These are phyloP conservation scores for Ahaetulla prasina DNA, from an alignment of 2,113 vertebrate species.

Conservation along the genomic window DNA sequence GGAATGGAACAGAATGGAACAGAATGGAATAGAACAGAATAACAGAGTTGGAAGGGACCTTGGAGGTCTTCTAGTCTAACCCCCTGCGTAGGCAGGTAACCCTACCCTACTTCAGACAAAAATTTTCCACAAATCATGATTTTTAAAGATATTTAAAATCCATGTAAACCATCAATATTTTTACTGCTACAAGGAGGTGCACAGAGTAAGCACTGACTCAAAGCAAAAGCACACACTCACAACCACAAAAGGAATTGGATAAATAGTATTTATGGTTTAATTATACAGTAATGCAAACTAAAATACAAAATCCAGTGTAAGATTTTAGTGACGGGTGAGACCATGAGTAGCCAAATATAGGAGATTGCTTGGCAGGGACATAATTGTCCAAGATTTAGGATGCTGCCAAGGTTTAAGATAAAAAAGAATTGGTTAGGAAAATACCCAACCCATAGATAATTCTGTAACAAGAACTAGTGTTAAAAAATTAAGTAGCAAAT, in stretches of 20 bases:
- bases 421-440: neutral
- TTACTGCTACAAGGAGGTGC: neutral
- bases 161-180: no score
- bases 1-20: no score
- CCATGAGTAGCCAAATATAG: neutral
- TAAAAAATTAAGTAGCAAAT: neutral
- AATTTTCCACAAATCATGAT: no score
- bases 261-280: neutral
- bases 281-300: neutral
- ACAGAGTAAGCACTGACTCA: neutral
- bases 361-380: neutral
- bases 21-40: no score
- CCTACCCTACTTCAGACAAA: no score
- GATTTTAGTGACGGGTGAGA: neutral
- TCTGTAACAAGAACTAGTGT: neutral
- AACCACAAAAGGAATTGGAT: neutral
- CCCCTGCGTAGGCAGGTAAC: no score
- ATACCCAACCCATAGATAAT: neutral
- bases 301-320: neutral
- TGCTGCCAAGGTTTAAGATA: neutral
- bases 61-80: no score
- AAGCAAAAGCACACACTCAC: neutral
- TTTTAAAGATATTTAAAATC: no score
- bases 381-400: neutral
- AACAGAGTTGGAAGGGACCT: no score